Percentiles rank a stretch among this genome's conserved stretches.
These are phyloP conservation scores for Zenarchopterus dispar DNA, from an alignment of 2,797 vertebrate genomes.

Conservation along the genomic window DNA sequence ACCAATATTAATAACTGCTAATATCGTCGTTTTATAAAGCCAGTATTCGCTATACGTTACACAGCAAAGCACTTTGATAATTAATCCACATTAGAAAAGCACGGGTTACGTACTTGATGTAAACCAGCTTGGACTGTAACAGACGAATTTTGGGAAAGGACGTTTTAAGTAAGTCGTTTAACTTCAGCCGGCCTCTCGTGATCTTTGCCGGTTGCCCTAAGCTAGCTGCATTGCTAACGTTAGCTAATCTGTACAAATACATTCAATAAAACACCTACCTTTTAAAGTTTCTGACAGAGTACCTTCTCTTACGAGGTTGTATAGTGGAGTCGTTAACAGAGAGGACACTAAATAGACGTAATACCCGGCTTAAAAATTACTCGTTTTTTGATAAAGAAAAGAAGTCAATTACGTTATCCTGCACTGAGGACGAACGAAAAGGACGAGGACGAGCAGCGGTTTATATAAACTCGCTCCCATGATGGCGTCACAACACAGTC, in stretches of 20 bases:
- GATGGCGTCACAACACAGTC: not conserved
- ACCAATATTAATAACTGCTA: no score
- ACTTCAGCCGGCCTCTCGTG: not conserved
- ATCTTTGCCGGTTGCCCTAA: slow-evolving; percentile 27
- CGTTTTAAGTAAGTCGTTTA: not conserved
- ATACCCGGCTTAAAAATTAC: not conserved
- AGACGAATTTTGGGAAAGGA: not conserved
- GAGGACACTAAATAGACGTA: not conserved
- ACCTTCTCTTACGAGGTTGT: not conserved
- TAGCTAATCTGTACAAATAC: slow-evolving; percentile 29
- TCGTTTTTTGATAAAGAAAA: not conserved
- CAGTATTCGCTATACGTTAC: not conserved
- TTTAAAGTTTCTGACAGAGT: not conserved
- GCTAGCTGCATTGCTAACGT: slow-evolving; percentile 38
- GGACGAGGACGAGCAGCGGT: slow-evolving; percentile 41
- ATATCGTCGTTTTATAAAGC: not conserved
- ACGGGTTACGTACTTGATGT: no score
- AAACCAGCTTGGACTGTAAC: no score
- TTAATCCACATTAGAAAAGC: no score
- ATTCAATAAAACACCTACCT: slow-evolving; percentile 39
- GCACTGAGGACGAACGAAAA: slow-evolving; percentile 87
- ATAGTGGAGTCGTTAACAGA: not conserved
- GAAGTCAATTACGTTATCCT: slow-evolving; percentile 75
- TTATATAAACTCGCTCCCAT: slow-evolving; percentile 42
- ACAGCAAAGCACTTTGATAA: not conserved